Conservation (phyloP, 2,113 vertebrate species). For the Gasterosteus aculeatus region DNA sequence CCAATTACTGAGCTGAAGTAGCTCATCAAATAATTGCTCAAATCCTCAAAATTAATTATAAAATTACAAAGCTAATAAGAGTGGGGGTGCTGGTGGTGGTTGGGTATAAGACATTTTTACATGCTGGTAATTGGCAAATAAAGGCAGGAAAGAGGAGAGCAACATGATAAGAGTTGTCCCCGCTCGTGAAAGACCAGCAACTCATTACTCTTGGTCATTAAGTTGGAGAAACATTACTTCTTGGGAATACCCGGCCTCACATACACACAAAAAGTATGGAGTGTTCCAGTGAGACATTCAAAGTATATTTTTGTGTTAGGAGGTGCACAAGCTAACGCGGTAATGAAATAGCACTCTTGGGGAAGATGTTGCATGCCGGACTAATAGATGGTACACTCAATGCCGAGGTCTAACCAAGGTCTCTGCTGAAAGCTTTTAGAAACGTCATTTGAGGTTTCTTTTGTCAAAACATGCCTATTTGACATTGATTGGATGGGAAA, state of each 20-base stretch:
- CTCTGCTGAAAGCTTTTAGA: slow-evolving; percentile 21
- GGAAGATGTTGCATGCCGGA: slow-evolving; percentile 20
- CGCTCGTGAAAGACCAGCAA: slow-evolving; percentile 44
- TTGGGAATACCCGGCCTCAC: slow-evolving; percentile 59
- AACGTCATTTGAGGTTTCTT: slow-evolving; percentile 4
- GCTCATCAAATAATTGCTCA: slow-evolving; percentile 55
- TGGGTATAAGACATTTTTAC: slow-evolving; percentile 48
- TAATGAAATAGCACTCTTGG: slow-evolving; percentile 59
- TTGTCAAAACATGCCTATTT: background rate
- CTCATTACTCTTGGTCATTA: slow-evolving; percentile 81
- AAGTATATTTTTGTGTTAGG: slow-evolving; percentile 56
- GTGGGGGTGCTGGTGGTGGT: slow-evolving; percentile 21
- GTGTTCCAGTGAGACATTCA: slow-evolving; percentile 45
- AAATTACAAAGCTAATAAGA: slow-evolving; percentile 56
- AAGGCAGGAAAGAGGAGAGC: slow-evolving; percentile 47
- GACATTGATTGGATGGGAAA: background rate
- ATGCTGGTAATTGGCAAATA: slow-evolving; percentile 68
- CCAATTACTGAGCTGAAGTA: slow-evolving; percentile 43
- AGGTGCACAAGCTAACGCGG: slow-evolving; percentile 52
- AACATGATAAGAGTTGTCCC: slow-evolving; percentile 42
- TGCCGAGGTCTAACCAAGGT: slow-evolving; percentile 17
- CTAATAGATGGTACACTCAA: slow-evolving; percentile 29
- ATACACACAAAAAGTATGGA: slow-evolving; percentile 32
- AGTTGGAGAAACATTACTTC: slow-evolving; percentile 74
- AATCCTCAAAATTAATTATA: slow-evolving; percentile 59